These are phyloP conservation scores for Oreochromis tanganicae DNA, from an alignment of 2,113 vertebrate genomes.

Conservation along the genomic window DNA sequence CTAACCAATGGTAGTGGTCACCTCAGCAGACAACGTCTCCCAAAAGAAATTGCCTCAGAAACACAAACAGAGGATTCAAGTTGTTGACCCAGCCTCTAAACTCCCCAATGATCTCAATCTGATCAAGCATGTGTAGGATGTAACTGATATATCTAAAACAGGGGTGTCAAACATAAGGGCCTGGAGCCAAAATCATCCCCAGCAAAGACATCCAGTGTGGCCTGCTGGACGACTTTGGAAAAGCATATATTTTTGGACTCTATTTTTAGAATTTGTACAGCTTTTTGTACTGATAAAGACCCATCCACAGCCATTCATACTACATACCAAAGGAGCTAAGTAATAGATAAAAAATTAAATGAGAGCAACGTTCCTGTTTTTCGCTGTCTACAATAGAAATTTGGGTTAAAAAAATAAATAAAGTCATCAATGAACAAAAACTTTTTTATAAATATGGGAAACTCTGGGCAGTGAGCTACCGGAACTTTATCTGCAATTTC, in stretches of 20 bases:
- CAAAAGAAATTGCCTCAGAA: neutral
- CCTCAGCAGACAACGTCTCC: accelerated
- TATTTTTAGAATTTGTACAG: neutral
- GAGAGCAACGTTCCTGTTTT: neutral
- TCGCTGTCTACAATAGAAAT: neutral
- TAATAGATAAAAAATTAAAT: neutral
- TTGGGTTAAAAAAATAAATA: accelerated
- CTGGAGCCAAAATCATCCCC: neutral
- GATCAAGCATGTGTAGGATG: neutral
- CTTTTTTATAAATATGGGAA: neutral
- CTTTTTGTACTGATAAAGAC: neutral
- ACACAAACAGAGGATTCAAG: neutral
- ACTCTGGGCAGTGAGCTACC: neutral
- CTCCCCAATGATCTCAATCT: neutral
- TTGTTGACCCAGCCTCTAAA: neutral
- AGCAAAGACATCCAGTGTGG: neutral
- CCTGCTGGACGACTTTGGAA: neutral
- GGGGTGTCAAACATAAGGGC: neutral
- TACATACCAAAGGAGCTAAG: neutral
- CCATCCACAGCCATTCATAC: neutral
- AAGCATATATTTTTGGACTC: neutral
- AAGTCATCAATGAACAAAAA: neutral
- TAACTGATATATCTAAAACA: neutral
- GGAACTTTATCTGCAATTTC: neutral
- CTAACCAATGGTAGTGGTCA: neutral